These are phyloP conservation scores for Sarotherodon lohbergeri DNA, from an alignment of 2,113 vertebrate genomes.

Conservation along the genomic window DNA sequence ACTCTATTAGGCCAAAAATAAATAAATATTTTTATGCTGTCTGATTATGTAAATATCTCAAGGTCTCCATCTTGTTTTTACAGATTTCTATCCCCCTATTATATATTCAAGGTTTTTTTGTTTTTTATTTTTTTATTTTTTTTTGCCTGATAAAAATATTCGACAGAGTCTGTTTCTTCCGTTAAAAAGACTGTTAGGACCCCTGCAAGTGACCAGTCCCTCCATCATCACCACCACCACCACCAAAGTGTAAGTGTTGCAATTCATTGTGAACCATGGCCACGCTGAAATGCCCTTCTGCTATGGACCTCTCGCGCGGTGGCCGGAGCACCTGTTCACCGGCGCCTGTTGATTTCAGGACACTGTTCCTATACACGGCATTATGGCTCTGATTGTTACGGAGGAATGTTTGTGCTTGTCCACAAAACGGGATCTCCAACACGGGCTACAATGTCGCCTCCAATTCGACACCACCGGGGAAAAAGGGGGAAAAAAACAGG, in stretches of 20 bases:
- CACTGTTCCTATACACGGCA: neutral
- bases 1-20: neutral
- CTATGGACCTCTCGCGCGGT: neutral
- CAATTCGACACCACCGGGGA: neutral
- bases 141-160: neutral
- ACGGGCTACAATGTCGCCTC: neutral
- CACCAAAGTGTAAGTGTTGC: conserved; percentile 54
- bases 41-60: neutral
- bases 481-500: neutral
- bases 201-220: conserved; percentile 7
- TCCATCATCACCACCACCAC: neutral
- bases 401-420: conserved; percentile 11
- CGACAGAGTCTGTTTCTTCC: neutral
- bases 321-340: conserved; percentile 8
- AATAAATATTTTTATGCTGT: neutral
- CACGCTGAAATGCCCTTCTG: neutral
- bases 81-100: neutral
- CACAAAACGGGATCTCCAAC: neutral
- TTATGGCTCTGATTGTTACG: conserved; percentile 22
- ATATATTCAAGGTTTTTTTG: neutral
- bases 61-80: neutral
- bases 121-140: neutral
- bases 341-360: neutral
- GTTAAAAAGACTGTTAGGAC: neutral
- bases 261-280: conserved; percentile 41